Conservation (phyloP, 2,888 invertebrate genomes). For the Lochmaea capreae region DNA sequence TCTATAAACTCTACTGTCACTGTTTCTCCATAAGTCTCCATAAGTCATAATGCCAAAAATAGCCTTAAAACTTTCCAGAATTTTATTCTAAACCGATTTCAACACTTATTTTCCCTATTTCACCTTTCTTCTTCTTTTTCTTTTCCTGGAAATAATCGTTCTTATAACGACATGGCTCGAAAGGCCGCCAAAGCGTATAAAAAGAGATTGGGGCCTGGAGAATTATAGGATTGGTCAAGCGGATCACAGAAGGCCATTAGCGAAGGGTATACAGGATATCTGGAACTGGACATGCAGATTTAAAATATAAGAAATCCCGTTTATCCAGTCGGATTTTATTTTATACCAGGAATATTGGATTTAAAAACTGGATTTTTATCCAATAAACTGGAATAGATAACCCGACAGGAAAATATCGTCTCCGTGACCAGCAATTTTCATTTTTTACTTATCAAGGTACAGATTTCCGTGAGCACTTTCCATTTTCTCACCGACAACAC, state of each 20-base stretch:
- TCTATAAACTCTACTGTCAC: too few relatives aligned
- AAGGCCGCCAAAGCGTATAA: slow-evolving; percentile 24
- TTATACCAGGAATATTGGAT: background rate
- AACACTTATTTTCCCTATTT: too few relatives aligned
- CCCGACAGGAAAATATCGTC: background rate
- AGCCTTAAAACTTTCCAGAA: too few relatives aligned
- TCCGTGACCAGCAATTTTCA: background rate
- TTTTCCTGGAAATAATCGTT: slow-evolving; percentile 14
- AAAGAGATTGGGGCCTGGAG: slow-evolving; percentile 27
- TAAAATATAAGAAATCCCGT: slow-evolving; percentile 26
- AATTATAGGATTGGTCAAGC: slow-evolving; percentile 39
- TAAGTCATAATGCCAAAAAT: too few relatives aligned
- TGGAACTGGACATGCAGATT: slow-evolving; percentile 30
- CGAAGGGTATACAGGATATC: slow-evolving; percentile 18
- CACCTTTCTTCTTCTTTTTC: background rate
- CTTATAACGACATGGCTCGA: slow-evolving; percentile 26
- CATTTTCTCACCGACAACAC: slow-evolving; percentile 20
- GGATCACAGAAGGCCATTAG: slow-evolving; percentile 37
- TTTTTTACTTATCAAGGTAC: background rate
- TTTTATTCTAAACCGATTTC: slow-evolving; percentile 3
- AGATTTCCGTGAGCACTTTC: slow-evolving; percentile 5
- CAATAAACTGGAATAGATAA: too few relatives aligned
- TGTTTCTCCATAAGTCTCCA: too few relatives aligned
- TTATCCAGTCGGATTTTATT: slow-evolving; percentile 10
- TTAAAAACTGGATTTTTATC: background rate